phyloP scores from a whole-genome alignment of 2,888 invertebrate species.

The Sinelater perroti region DNA sequence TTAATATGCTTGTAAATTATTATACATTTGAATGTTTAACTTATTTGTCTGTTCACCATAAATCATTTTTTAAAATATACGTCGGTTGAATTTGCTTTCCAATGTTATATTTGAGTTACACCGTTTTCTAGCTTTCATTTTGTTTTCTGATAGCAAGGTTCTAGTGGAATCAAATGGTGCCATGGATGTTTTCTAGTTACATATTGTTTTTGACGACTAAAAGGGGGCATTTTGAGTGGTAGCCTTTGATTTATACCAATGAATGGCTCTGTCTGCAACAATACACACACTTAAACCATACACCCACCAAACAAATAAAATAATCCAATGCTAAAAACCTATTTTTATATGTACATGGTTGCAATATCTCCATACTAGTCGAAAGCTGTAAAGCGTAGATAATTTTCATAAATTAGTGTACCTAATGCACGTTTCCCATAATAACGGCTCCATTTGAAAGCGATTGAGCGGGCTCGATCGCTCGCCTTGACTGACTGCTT shows the following conservation, averaged over 20 bases:
- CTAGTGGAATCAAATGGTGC: constrained; percentile 33
- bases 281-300: background rate
- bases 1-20: constrained; percentile 22
- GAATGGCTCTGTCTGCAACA: background rate
- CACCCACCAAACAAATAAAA: constrained; percentile 22
- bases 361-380: constrained; percentile 50
- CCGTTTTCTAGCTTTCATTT: background rate
- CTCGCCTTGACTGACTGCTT: constrained; percentile 1
- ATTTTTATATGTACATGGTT: constrained; percentile 39
- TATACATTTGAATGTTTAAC: constrained; percentile 18
- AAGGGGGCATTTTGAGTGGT: constrained; percentile 23
- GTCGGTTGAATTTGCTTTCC: constrained; percentile 8
- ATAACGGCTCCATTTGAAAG: constrained; percentile 15
- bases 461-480: too few species aligned
- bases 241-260: constrained; percentile 6
- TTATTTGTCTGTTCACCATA: constrained; percentile 22
- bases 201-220: constrained; percentile 3
- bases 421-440: background rate
- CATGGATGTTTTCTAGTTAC: constrained; percentile 22
- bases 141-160: constrained; percentile 14
- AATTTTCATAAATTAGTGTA: constrained; percentile 28
- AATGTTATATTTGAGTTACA: constrained; percentile 7
- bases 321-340: constrained; percentile 12
- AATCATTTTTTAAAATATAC: constrained; percentile 13
- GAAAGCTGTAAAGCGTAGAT: constrained; percentile 28